Evolutionary conservation across 1,140 invertebrate genomes (phyloP).

Genomic region (Homalodisca vitripennis): DNA sequence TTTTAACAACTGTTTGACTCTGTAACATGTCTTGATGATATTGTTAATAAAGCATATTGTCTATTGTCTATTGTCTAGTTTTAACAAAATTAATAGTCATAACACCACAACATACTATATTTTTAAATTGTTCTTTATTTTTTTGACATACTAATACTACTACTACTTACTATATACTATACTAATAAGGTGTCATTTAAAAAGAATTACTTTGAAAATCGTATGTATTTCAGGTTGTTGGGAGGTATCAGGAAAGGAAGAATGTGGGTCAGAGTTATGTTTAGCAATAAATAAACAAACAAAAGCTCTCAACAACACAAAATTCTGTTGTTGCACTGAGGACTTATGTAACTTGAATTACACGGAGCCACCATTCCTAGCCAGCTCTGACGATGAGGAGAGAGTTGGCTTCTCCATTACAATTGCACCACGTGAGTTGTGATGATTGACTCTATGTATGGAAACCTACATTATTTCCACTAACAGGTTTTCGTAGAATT

Average conservation of each 20-base stretch:
- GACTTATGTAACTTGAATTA: conserved; percentile 30
- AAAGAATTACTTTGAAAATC: background rate
- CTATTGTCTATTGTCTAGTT: no score
- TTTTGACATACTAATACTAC: no score
- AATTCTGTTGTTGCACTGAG: conserved; percentile 56
- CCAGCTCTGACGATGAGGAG: background rate
- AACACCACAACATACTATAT: no score
- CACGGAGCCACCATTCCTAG: background rate
- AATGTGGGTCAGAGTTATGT: conserved; percentile 53
- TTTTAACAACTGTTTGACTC: no score
- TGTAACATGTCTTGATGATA: no score
- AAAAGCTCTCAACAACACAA: conserved; percentile 50
- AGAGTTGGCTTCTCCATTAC: no score
- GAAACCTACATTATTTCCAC: background rate
- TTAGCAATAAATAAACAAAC: conserved; percentile 49
- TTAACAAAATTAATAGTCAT: no score
- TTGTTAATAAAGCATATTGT: no score
- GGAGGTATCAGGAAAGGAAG: conserved; percentile 55
- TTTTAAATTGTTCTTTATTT: no score
- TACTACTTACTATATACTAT: no score
- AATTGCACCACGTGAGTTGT: no score
- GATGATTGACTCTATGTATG: background rate
- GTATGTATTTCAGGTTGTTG: conserved; percentile 52
- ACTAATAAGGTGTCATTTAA: no score
- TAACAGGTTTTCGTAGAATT: background rate